Percentiles rank a stretch among this genome's conserved stretches.
Evolutionary conservation across 2,113 vertebrate species (phyloP).

Genomic region (Scytalopus superciliaris): DNA sequence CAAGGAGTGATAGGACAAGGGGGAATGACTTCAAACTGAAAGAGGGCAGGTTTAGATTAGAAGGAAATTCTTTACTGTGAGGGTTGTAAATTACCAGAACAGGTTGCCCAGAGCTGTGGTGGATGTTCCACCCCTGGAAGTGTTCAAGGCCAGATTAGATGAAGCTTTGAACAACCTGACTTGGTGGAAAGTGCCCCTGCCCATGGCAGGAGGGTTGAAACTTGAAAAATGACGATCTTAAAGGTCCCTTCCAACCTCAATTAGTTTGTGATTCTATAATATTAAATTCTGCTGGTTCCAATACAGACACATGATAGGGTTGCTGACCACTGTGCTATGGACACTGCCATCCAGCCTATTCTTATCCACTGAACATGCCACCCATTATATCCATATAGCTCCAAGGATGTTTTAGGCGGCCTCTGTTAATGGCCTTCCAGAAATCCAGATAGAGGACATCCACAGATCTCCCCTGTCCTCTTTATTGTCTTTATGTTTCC

Average conservation of each 20-base stretch:
- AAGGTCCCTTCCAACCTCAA: fast-evolving
- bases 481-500: not conserved
- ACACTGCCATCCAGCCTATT: not conserved
- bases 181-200: not conserved
- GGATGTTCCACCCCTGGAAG: not conserved
- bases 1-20: not conserved
- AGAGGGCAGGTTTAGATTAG: not conserved
- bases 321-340: not conserved
- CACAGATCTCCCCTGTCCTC: not conserved
- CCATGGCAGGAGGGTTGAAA: not conserved
- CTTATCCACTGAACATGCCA: fast-evolving
- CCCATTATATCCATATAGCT: not conserved
- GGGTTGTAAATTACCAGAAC: not conserved
- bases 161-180: not conserved
- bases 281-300: not conserved
- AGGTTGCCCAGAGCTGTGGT: not conserved
- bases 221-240: not conserved
- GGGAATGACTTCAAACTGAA: not conserved
- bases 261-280: not conserved
- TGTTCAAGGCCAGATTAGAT: not conserved
- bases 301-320: fast-evolving
- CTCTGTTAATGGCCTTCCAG: not conserved
- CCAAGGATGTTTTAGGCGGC: not conserved
- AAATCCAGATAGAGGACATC: not conserved
- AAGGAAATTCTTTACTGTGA: not conserved